phyloP scores from a whole-genome alignment of 2,888 invertebrate species.

The Aporophyla nigra region DNA sequence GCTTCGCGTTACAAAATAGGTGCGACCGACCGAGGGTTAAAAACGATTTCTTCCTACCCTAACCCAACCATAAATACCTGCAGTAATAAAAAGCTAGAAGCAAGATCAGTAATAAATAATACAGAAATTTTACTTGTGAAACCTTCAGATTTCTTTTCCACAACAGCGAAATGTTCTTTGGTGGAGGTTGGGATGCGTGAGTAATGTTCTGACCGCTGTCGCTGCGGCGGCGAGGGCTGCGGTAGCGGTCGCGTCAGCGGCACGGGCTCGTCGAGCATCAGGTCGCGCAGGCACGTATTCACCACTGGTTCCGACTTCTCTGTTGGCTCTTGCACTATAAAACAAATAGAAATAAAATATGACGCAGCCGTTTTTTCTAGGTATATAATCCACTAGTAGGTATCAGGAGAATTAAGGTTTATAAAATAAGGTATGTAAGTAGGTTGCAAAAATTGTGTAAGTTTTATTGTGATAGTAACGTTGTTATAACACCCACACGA shows the following conservation, averaged over 20 bases:
- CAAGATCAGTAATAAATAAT: constrained; percentile 1
- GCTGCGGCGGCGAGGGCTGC: constrained; percentile 83
- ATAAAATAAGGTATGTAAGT: no score
- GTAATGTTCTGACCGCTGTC: constrained; percentile 79
- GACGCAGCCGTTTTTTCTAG: background rate
- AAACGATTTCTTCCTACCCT: background rate
- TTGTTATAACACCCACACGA: background rate
- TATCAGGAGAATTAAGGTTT: background rate
- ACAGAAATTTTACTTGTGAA: constrained; percentile 73
- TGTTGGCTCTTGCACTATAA: constrained; percentile 69
- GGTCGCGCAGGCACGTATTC: constrained; percentile 78
- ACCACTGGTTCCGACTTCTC: constrained; percentile 67
- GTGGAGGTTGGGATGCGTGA: constrained; percentile 84
- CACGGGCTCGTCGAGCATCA: constrained; percentile 74
- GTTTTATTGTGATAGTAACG: background rate
- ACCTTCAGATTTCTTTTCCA: constrained; percentile 80
- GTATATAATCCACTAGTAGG: no score
- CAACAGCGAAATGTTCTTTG: constrained; percentile 77
- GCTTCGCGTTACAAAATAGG: no score
- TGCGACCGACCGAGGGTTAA: background rate
- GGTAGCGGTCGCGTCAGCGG: constrained; percentile 70
- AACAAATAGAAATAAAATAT: constrained; percentile 5
- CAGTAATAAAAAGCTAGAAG: constrained; percentile 21
- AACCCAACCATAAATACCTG: background rate
- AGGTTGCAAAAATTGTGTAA: background rate